Evolutionary conservation across 2,888 invertebrate genomes (phyloP), one percentile per base, ranked within the genome.

Genomic region (Diarsia rubi): DNA sequence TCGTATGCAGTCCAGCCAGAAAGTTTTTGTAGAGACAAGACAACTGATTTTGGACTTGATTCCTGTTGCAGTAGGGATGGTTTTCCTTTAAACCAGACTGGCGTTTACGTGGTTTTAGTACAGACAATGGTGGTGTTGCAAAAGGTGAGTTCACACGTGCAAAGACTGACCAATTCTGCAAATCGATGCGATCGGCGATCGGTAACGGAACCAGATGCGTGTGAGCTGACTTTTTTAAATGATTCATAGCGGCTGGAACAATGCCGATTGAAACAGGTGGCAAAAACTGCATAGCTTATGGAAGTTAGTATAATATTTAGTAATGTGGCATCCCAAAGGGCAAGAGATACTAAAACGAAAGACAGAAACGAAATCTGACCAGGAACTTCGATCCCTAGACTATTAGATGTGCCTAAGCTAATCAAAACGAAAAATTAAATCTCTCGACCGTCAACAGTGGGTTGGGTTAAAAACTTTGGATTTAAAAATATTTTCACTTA

Each of bases 131-230:
- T 72, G 77, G 83, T 86, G 84, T 90, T 89, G 91, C 88, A 91
- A 90, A 93, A 93, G 92, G 91, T 84, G 66, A 88, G 86, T 89
- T 88, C 86, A 91, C 91, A 90, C 94, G 94, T 94, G 94, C 83
- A 84, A 81, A 75, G 94, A 92, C 89, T 93, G 84, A 78, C 85
- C 88, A 93, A 92, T 92, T 90, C 78, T 79, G 87, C 80, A 86
- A 89, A 92, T 90, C 88, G 91, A 85, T 86, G 79, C 82, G 89
- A 93, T 94, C 90, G 78, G 69, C 86, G 91, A 94, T 94, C 89
- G 88, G 79, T 94, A 94, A 94, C 94, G 94, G 94, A 87, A 89
- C 84, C 78, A 78, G 87, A 86, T 90, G 89, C 91, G 90, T 91
- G 92, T 90, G 90, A 90, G 89, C 70, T 65, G 89, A 86, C 82